phyloP scores from a whole-genome alignment of 2,797 vertebrate species.

The Atherinosoma microstoma region DNA sequence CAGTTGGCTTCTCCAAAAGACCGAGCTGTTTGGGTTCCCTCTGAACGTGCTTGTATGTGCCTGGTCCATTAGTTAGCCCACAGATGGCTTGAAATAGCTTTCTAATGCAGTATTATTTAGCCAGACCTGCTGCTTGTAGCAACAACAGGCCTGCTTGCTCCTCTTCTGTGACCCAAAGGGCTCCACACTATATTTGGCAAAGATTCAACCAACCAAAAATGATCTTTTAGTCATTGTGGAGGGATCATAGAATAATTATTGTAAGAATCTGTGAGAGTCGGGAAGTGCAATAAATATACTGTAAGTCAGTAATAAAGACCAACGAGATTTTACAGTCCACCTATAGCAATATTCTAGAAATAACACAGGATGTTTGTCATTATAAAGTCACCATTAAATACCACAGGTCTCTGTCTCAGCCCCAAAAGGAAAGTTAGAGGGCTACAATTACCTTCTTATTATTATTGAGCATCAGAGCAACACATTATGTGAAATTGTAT shows the following conservation, averaged over 20 bases:
- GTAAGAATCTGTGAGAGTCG: slow-evolving; percentile 1
- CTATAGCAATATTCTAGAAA: slow-evolving; percentile 40
- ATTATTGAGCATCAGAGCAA: slow-evolving; percentile 52
- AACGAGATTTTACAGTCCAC: slow-evolving; percentile 18
- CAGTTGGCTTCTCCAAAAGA: slow-evolving; percentile 41
- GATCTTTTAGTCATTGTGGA: neutral
- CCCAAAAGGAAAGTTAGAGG: slow-evolving; percentile 56
- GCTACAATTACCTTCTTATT: slow-evolving; percentile 63
- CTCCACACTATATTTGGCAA: slow-evolving; percentile 32
- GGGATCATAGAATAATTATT: neutral
- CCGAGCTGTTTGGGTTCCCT: slow-evolving; percentile 63
- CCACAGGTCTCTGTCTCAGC: slow-evolving; percentile 31
- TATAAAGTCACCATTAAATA: slow-evolving; percentile 60
- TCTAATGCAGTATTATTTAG: slow-evolving; percentile 72
- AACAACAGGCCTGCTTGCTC: slow-evolving; percentile 56
- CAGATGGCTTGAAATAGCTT: slow-evolving; percentile 77
- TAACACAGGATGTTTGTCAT: slow-evolving; percentile 45
- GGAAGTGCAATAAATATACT: slow-evolving; percentile 6
- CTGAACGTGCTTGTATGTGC: slow-evolving; percentile 70
- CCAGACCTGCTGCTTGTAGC: slow-evolving; percentile 63
- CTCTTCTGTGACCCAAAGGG: slow-evolving; percentile 36
- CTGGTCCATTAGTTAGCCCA: slow-evolving; percentile 72
- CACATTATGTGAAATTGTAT: slow-evolving; percentile 50
- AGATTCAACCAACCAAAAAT: neutral
- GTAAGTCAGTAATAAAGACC: slow-evolving; percentile 36